Evolutionary conservation across 2,113 vertebrate species (phyloP).

Genomic region (Archilochus colubris): DNA sequence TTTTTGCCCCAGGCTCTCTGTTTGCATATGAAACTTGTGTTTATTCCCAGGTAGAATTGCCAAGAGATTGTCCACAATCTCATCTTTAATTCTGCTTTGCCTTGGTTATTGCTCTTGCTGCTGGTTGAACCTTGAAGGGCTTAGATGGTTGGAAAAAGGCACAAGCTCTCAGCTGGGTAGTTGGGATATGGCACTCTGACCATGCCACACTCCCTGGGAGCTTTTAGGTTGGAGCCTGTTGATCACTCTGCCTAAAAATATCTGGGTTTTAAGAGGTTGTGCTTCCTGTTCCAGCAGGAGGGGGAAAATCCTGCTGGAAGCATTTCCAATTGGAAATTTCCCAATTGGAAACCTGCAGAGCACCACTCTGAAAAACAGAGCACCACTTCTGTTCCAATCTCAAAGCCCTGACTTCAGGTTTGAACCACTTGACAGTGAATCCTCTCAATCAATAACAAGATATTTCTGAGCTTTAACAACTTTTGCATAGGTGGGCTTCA

Average conservation of each 20-base stretch:
- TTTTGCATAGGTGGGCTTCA: neutral
- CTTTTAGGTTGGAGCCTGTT: neutral
- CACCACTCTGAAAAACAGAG: neutral
- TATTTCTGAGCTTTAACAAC: slow-evolving; percentile 50
- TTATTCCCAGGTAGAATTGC: slow-evolving; percentile 60
- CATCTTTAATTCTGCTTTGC: slow-evolving; percentile 60
- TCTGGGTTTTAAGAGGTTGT: neutral
- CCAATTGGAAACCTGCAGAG: neutral
- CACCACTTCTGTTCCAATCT: neutral
- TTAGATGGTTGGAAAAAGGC: slow-evolving; percentile 15
- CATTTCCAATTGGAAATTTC: too few relatives aligned
- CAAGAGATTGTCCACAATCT: slow-evolving; percentile 44
- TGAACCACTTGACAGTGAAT: slow-evolving; percentile 19
- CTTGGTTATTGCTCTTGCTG: slow-evolving; percentile 65
- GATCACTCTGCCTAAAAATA: neutral
- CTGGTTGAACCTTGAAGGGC: slow-evolving; percentile 51
- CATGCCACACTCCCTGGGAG: neutral
- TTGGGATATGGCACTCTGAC: neutral
- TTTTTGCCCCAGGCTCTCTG: slow-evolving; percentile 32
- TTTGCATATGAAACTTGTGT: slow-evolving; percentile 35
- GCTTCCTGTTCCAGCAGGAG: slow-evolving; percentile 18
- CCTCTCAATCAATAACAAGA: slow-evolving; percentile 15
- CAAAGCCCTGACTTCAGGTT: slow-evolving; percentile 34
- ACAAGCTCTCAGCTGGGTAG: neutral
- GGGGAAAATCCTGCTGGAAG: too few relatives aligned